Base-by-base conservation (phyloP, 2,113 vertebrate species). In the Calidris pugnax region DNA sequence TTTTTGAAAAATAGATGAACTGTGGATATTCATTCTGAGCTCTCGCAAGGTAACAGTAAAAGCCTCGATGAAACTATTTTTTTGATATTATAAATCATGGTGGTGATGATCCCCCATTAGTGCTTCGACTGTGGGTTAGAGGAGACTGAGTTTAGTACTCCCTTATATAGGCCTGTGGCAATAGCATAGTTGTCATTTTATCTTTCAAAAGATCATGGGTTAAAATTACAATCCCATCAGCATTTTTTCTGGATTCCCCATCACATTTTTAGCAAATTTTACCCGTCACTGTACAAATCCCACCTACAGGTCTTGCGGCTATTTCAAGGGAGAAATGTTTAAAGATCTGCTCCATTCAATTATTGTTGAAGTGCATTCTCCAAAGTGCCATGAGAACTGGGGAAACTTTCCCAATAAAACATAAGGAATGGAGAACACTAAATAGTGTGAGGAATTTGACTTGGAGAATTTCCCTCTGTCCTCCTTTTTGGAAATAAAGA, bases 1-100 rank as follows among this genome's bases (percentile, higher is more conserved):
- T 97, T 97, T 97, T 92, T 66, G 89, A 91, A 97, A 96, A 93
- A 95, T 2, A 93, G 53, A 85, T 89, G 82, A 41, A 89, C 41
- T 6, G 3, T 77, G 21, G 81, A 76, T 75, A 79, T 79, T 96
- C 68, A 8, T 91, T 88, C 86, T 76, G 67, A 72, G 90, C 28
- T 86, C 77, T 88, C 90, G 64, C 32, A 92, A 9, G 0, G 0
- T 16, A 90, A 75, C 23, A 77, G 19, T n/a, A 79, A 86, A 92
- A 87, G 12, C 56, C 30, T 8, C 50, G 57, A 64, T 21, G 60
- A 89, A 80, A 53, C 12, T 33, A 7, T 15, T 76, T 76, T 55
- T 87, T 89, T 43, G 64, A 62, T 75, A 64, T n/a, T 79, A 75
- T 72, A 83, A 92, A 74, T 45, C 19, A 63, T 6, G 20, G 48